Evolutionary conservation across 2,797 vertebrate genomes (phyloP).

Genomic region (Scyliorhinus canicula): DNA sequence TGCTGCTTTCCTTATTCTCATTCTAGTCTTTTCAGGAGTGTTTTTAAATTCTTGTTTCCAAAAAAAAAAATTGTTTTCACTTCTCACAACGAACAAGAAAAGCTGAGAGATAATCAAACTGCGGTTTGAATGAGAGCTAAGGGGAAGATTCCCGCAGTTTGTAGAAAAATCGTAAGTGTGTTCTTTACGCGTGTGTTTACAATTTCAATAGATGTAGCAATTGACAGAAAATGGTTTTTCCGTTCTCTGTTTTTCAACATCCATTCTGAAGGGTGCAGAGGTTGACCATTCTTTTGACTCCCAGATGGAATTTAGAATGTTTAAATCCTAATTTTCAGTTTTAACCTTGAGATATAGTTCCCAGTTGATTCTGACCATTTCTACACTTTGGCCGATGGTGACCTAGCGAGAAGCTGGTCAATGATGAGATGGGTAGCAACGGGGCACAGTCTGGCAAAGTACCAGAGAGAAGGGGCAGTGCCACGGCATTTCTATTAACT

Average conservation of each 20-base stretch:
- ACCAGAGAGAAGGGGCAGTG: neutral
- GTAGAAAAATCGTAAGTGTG: constrained; percentile 30
- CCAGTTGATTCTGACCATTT: neutral
- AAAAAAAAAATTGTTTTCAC: neutral
- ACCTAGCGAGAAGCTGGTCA: neutral
- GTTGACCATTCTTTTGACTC: neutral
- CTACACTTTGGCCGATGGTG: neutral
- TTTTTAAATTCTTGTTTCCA: constrained; percentile 12
- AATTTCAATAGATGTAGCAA: neutral
- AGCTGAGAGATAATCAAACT: constrained; percentile 27
- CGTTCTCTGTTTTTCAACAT: neutral
- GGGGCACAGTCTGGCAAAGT: neutral
- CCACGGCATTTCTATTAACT: neutral
- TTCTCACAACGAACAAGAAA: constrained; percentile 29
- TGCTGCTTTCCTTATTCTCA: constrained; percentile 25
- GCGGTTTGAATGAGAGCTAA: constrained; percentile 26
- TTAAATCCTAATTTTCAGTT: neutral
- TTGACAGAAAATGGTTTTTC: neutral
- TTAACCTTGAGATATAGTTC: neutral
- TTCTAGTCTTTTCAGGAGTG: constrained; percentile 35
- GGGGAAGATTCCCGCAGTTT: constrained; percentile 25
- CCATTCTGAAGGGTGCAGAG: neutral
- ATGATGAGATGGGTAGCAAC: neutral
- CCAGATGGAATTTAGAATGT: neutral
- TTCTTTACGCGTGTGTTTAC: constrained; percentile 25